phyloP scores from a whole-genome alignment of 2,888 invertebrate species.

The Drosophila limbata region DNA sequence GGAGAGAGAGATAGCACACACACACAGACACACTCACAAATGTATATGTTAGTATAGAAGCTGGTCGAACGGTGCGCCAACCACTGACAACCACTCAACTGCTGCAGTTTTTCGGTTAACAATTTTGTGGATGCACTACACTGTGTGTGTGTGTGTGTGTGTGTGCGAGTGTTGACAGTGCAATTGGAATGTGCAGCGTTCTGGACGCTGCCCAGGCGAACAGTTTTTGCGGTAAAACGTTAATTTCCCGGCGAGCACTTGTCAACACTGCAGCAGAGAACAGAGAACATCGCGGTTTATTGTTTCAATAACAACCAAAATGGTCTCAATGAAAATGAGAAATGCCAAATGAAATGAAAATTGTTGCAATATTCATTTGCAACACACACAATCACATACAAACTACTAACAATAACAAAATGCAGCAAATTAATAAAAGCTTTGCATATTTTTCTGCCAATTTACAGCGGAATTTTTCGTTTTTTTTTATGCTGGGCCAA shows the following conservation, averaged over 20 bases:
- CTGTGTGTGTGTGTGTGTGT: constrained; percentile 18
- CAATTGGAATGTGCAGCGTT: constrained; percentile 69
- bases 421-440: constrained; percentile 8
- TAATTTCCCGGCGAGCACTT: constrained; percentile 76
- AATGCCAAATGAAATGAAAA: constrained; percentile 34
- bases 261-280: constrained; percentile 71
- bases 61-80: constrained; percentile 51
- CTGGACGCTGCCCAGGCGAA: constrained; percentile 53
- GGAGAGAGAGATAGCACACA: constrained; percentile 4
- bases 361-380: constrained; percentile 47
- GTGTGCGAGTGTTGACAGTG: constrained; percentile 73
- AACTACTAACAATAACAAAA: constrained; percentile 13
- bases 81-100: constrained; percentile 77
- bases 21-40: background rate
- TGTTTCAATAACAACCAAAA: constrained; percentile 51
- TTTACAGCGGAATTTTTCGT: constrained; percentile 14
- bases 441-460: constrained; percentile 5
- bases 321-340: constrained; percentile 36
- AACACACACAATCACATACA: background rate
- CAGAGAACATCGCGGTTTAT: constrained; percentile 48
- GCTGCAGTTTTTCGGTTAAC: constrained; percentile 78
- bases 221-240: constrained; percentile 79
- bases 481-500: background rate
- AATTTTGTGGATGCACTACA: constrained; percentile 44
- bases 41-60: constrained; percentile 15